Percentiles rank a stretch among this genome's conserved stretches.
phyloP scores from a whole-genome alignment of 1,140 invertebrate species.

The Paraescarpia echinospica region DNA sequence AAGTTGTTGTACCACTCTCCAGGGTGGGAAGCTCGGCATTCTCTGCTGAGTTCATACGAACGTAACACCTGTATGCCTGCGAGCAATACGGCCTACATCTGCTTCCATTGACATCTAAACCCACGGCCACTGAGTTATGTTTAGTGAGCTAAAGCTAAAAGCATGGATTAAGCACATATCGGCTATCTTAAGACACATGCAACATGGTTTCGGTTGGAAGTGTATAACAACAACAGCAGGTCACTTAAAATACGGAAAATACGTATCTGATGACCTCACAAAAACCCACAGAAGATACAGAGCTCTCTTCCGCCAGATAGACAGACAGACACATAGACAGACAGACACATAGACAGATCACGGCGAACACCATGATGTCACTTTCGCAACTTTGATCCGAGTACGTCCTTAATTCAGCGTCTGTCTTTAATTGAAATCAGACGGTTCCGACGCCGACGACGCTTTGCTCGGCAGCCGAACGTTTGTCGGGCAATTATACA shows the following conservation, averaged over 20 bases:
- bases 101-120: not conserved
- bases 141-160: not conserved
- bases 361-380: not conserved
- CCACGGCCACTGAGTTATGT: not conserved
- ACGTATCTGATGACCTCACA: not conserved
- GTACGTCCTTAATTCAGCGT: not conserved
- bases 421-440: not conserved
- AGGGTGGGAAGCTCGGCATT: not conserved
- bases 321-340: not conserved
- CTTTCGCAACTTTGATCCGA: not conserved
- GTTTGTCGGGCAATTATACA: conserved; percentile 5
- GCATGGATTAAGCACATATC: not conserved
- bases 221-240: not conserved
- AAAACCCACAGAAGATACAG: not conserved
- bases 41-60: not conserved
- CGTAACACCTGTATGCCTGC: not conserved
- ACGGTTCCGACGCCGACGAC: not conserved
- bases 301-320: not conserved
- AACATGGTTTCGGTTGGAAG: too few relatives aligned
- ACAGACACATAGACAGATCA: not conserved
- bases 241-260: not conserved
- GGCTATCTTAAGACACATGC: too few relatives aligned
- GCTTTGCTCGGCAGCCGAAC: not conserved
- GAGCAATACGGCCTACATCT: not conserved
- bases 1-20: not conserved